Percentiles rank a stretch among this genome's conserved stretches.
phyloP scores from a whole-genome alignment of 2,113 vertebrate genomes.

The Steatornis caripensis region DNA sequence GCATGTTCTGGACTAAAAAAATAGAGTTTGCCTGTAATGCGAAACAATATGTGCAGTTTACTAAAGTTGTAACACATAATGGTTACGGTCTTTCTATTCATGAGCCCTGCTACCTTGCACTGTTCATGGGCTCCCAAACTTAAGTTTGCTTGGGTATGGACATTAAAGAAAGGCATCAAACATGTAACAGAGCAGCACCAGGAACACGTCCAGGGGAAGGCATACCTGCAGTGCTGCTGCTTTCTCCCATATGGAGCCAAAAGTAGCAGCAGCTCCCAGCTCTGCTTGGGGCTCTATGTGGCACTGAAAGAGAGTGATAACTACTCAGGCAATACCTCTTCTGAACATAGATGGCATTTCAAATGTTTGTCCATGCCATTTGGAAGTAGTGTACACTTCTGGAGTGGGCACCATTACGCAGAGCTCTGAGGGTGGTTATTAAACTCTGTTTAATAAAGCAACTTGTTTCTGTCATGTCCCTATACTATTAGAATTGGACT shows the following conservation, averaged over 20 bases:
- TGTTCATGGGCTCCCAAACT: neutral
- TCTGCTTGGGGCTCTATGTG: neutral
- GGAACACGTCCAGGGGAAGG: neutral
- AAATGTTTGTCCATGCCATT: neutral
- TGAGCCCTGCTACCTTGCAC: neutral
- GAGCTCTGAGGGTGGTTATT: neutral
- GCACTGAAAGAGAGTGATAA: neutral
- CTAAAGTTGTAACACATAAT: neutral
- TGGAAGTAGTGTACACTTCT: neutral
- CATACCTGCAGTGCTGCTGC: no score
- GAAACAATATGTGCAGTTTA: neutral
- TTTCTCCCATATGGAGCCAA: neutral
- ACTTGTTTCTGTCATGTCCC: neutral
- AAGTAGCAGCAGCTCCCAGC: neutral
- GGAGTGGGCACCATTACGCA: neutral
- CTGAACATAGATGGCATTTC: neutral
- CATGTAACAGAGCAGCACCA: neutral
- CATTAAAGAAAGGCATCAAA: neutral
- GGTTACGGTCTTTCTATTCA: neutral
- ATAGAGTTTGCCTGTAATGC: neutral
- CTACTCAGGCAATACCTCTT: neutral
- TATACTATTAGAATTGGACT: neutral
- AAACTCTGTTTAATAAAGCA: neutral
- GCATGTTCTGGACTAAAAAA: neutral
- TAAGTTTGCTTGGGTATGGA: neutral